Percentiles rank a stretch among this genome's conserved stretches.
Conservation (phyloP, 2,113 vertebrate genomes). For the Oncorhynchus masou region DNA sequence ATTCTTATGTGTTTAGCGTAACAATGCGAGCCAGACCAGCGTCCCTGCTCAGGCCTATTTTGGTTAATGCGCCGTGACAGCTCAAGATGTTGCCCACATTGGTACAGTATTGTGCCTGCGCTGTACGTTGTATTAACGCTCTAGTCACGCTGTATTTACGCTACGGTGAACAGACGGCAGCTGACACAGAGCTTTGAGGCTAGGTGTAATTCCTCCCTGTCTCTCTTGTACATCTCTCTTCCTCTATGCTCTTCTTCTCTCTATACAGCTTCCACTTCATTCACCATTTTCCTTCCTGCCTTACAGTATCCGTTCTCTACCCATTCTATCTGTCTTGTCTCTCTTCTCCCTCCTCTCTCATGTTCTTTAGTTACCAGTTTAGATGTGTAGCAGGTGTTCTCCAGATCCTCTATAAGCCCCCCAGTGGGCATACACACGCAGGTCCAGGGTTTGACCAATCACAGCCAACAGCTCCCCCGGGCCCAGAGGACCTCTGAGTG, state of each 20-base stretch:
- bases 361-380: slow-evolving; percentile 16
- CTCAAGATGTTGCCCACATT: slow-evolving; percentile 56
- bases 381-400: slow-evolving; percentile 60
- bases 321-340: background rate
- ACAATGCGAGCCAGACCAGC: slow-evolving; percentile 35
- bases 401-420: slow-evolving; percentile 47
- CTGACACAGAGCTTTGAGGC: slow-evolving; percentile 14
- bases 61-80: slow-evolving; percentile 65
- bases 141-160: slow-evolving; percentile 26
- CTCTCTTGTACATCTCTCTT: background rate
- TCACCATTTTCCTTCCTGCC: background rate
- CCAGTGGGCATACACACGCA: slow-evolving; percentile 35
- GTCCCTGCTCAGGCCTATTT: slow-evolving; percentile 44
- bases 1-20: slow-evolving; percentile 16
- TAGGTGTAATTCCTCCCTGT: background rate
- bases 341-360: background rate
- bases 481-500: slow-evolving; percentile 55
- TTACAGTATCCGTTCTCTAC: background rate
- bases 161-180: slow-evolving; percentile 19
- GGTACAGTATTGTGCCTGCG: slow-evolving; percentile 53
- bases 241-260: background rate
- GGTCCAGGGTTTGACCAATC: slow-evolving; percentile 55
- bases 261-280: no score
- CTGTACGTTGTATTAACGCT: slow-evolving; percentile 31
- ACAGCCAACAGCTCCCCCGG: slow-evolving; percentile 49